Conservation (phyloP, 2,797 vertebrate species). For the Anguilla pacifica region DNA sequence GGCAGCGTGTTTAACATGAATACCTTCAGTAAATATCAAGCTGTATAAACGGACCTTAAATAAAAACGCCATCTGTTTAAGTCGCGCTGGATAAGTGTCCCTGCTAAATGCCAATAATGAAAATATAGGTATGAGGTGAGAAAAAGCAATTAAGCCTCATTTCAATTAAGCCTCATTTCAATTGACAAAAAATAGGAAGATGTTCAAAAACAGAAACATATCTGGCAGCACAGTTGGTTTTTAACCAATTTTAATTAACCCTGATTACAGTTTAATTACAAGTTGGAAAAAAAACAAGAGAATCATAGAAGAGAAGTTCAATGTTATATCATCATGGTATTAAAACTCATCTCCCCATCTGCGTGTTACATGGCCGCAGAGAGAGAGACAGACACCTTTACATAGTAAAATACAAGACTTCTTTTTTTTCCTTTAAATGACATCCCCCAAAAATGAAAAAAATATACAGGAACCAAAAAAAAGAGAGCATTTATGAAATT, state of each 20-base stretch:
- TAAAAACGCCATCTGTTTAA: not conserved
- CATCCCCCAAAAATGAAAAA: constrained; percentile 58
- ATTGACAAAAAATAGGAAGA: not conserved
- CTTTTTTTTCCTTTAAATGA: constrained; percentile 62
- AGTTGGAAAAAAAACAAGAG: constrained; percentile 67
- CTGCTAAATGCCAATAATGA: not conserved
- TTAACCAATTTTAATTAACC: constrained; percentile 79
- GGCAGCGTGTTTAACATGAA: not conserved
- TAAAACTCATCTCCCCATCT: constrained; percentile 47
- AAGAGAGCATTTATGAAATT: constrained; percentile 34
- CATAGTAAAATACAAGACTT: constrained; percentile 64
- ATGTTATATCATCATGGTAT: constrained; percentile 57
- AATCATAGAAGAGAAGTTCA: constrained; percentile 66
- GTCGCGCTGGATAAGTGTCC: not conserved
- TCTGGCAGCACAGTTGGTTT: constrained; percentile 29
- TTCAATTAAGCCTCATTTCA: not conserved
- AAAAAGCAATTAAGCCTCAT: too few species aligned
- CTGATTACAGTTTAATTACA: constrained; percentile 85
- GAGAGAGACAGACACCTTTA: constrained; percentile 45
- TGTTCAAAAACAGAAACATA: not conserved
- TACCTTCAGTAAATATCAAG: not conserved
- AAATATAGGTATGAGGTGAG: not conserved
- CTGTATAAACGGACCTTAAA: not conserved
- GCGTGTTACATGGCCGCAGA: constrained; percentile 56
- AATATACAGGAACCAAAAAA: constrained; percentile 61